Conservation (phyloP, 2,113 vertebrate genomes). For the Pseudorectes ferrugineus region DNA sequence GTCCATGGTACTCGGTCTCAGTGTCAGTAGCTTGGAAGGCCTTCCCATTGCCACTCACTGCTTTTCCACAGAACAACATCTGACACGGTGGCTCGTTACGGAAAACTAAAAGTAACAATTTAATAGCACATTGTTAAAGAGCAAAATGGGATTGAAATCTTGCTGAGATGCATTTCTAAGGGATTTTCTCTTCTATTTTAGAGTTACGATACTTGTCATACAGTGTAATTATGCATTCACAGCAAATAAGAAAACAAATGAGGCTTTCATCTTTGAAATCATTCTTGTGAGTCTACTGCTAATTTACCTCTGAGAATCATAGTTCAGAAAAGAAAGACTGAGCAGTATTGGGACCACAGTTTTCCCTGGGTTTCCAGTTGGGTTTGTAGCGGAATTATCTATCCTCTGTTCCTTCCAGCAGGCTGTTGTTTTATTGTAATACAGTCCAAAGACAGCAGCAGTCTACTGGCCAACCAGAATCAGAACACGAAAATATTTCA, state of each 20-base stretch:
- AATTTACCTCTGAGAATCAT: background rate
- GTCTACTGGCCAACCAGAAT: background rate
- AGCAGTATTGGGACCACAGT: background rate
- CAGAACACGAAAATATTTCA: background rate
- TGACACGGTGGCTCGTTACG: background rate
- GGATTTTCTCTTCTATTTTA: background rate
- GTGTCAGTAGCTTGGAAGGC: background rate
- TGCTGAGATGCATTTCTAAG: background rate
- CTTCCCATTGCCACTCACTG: background rate
- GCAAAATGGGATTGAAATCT: background rate
- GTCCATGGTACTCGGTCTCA: background rate
- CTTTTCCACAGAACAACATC: background rate
- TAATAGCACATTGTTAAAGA: background rate
- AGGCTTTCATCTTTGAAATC: background rate
- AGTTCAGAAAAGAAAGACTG: background rate
- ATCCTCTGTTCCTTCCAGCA: background rate
- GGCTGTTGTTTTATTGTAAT: background rate
- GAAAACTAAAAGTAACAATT: background rate
- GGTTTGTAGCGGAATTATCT: background rate
- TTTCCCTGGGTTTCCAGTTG: background rate
- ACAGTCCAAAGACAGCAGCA: background rate
- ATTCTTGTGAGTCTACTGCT: background rate
- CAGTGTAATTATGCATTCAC: background rate
- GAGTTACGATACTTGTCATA: background rate
- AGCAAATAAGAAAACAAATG: background rate